Base-by-base conservation (phyloP, 2,888 invertebrate species). In the Neoascia interrupta region DNA sequence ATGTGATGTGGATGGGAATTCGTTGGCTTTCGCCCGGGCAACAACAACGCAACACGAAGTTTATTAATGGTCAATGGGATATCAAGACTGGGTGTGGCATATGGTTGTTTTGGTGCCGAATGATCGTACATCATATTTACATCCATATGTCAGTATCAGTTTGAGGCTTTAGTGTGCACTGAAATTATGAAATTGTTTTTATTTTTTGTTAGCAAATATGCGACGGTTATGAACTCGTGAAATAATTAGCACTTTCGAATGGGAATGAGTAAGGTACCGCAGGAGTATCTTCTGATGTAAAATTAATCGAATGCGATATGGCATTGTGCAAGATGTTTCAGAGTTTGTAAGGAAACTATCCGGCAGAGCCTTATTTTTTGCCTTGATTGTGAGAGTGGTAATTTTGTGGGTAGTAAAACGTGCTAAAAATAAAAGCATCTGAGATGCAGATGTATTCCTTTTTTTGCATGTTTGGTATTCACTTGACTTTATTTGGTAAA, bases 1-100 rank as follows among this genome's bases (percentile, higher is more conserved):
- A 68, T 73, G 79, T 31, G 66, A 73, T 72, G 66, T 70, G 58
- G 75, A 69, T 69, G 70, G 53, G 53, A 70, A 51, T 72, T 72
- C 49, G 31, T 54, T 66, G 49, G 70, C 53, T 66, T 79, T 74
- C 63, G 60, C 53, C 11, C 4, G 8, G 18, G n/a, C 28, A 13
- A 23, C n/a, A 28, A 13, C 26, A n/a, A 31, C 31, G n/a, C 10
- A 11, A 6, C 28, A 16, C 28, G 61, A 41, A 58, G 28, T 41
- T 21, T 26, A 8, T 31, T 8, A 31, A 63, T 45, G 47, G 53
- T 68, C 54, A 61, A 39, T 60, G 43, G 41, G 41, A 41, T 34
- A 61, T 74, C 49, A 28, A 51, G 49, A 60, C 19, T 54, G 76
- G 76, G 76, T 70, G 76, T 76, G 76, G 70, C 60, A 26, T 45